Evolutionary conservation across 1,140 invertebrate genomes (phyloP).

Genomic region (Aplysia californica): DNA sequence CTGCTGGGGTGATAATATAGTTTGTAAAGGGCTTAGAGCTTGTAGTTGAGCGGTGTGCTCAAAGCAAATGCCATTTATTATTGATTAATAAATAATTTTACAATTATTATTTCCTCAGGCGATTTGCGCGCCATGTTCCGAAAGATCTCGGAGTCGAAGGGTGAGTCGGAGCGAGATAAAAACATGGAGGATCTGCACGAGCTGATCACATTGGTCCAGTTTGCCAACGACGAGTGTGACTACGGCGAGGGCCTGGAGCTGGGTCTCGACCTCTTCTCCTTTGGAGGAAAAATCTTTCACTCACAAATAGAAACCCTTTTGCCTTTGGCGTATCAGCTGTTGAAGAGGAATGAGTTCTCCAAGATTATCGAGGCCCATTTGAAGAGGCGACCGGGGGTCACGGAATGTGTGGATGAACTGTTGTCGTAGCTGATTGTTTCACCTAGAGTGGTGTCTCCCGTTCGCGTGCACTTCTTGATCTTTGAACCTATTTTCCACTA

Average conservation of each 20-base stretch:
- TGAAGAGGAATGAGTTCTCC: constrained; percentile 79
- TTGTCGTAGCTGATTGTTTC: no score
- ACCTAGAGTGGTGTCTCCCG: no score
- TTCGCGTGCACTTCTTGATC: no score
- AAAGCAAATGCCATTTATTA: no score
- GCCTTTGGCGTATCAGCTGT: constrained; percentile 80
- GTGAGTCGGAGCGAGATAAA: constrained; percentile 73
- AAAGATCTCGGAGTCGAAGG: constrained; percentile 74
- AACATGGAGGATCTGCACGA: constrained; percentile 76
- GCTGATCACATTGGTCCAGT: constrained; percentile 73
- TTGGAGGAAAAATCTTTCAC: constrained; percentile 72
- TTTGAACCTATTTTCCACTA: no score
- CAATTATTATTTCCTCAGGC: no score
- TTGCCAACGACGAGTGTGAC: constrained; percentile 94
- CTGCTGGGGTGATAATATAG: no score
- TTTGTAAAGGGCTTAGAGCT: no score
- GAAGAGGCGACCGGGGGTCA: constrained; percentile 66
- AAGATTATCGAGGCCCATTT: constrained; percentile 80
- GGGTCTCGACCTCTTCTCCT: constrained; percentile 86
- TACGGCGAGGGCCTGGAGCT: constrained; percentile 92
- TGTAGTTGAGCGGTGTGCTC: no score
- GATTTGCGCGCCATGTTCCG: constrained; percentile 80
- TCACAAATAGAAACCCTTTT: constrained; percentile 75
- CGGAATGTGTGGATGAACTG: constrained; percentile 22
- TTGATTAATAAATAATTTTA: no score